Conservation (phyloP, 2,113 vertebrate genomes). For the Spea bombifrons region DNA sequence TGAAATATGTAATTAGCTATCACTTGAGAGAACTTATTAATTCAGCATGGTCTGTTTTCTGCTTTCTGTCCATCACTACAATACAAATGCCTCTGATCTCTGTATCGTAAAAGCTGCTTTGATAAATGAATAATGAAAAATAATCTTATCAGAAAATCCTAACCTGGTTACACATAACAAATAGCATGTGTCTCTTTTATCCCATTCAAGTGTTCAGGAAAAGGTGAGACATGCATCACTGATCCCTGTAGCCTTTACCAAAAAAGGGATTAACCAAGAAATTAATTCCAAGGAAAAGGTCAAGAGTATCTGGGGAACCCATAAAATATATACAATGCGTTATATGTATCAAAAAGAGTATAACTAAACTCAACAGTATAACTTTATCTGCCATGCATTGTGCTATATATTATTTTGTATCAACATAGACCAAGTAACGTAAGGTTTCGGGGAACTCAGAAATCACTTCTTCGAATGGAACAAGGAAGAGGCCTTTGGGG, state of each 20-base stretch:
- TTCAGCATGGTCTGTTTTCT: constrained; percentile 12
- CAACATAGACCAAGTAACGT: too few relatives aligned
- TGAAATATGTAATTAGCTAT: neutral
- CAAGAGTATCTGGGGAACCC: neutral
- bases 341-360: too few relatives aligned
- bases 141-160: constrained; percentile 42
- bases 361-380: too few relatives aligned
- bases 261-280: constrained; percentile 17
- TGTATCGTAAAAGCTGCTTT: constrained; percentile 53
- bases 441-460: too few relatives aligned
- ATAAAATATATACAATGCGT: too few relatives aligned
- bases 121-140: constrained; percentile 46
- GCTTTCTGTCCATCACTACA: constrained; percentile 52
- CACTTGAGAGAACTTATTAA: neutral
- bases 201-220: constrained; percentile 20
- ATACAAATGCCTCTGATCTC: constrained; percentile 54
- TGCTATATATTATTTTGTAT: too few relatives aligned
- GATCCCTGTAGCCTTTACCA: constrained; percentile 39
- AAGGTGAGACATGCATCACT: constrained; percentile 45
- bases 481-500: too few relatives aligned
- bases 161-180: constrained; percentile 12
- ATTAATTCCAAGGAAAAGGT: neutral
- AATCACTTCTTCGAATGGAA: too few relatives aligned
- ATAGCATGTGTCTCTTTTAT: constrained; percentile 49
- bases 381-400: too few relatives aligned